Conservation (phyloP, 2,888 invertebrate genomes). For the Pterostichus niger region DNA sequence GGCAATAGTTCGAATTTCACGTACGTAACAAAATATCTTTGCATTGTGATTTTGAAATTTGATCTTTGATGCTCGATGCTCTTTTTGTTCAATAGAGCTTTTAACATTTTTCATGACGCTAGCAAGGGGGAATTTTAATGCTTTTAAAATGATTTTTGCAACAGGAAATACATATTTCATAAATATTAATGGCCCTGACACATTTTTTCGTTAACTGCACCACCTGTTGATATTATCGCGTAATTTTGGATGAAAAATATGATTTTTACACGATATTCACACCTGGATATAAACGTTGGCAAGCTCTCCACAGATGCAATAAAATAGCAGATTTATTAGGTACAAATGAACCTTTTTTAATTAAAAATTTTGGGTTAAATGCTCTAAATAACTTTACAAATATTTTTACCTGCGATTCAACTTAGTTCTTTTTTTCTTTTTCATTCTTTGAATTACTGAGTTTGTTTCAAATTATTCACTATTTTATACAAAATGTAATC, state of each 20-base stretch:
- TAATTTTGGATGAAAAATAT: constrained; percentile 29
- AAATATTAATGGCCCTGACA: constrained; percentile 53
- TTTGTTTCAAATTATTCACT: too few relatives aligned
- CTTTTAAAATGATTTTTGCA: constrained; percentile 57
- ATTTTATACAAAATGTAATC: too few relatives aligned
- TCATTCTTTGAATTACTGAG: too few relatives aligned
- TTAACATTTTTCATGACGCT: constrained; percentile 34
- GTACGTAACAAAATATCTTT: constrained; percentile 43
- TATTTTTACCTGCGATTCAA: neutral
- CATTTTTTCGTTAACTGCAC: constrained; percentile 50
- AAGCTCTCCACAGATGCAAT: neutral
- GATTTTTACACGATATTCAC: constrained; percentile 39
- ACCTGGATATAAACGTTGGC: constrained; percentile 13
- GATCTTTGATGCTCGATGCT: constrained; percentile 32
- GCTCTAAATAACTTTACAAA: neutral
- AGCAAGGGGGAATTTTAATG: constrained; percentile 43
- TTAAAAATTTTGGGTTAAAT: constrained; percentile 19
- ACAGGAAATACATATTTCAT: constrained; percentile 61
- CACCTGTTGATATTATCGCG: constrained; percentile 58
- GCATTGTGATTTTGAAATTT: constrained; percentile 39
- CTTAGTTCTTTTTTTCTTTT: too few relatives aligned
- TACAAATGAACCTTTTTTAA: constrained; percentile 4
- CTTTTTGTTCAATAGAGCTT: constrained; percentile 46
- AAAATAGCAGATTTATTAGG: constrained; percentile 43
- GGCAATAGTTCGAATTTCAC: constrained; percentile 25